Conservation (phyloP, 2,797 vertebrate species). For the Propithecus deckenii region DNA sequence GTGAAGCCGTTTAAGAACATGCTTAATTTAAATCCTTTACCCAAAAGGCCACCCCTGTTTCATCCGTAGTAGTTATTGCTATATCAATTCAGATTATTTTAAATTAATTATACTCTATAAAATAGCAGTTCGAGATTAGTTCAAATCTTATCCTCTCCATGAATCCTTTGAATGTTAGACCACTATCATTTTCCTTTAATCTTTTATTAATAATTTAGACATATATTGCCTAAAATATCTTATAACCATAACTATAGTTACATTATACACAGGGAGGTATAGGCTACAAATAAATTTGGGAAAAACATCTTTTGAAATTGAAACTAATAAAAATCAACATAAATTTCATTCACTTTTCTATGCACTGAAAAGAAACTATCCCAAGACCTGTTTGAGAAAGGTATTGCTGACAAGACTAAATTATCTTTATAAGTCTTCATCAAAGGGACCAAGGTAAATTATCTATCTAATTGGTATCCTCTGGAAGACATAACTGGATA, state of each 20-base stretch:
- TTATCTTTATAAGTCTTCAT: background rate
- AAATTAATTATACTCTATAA: background rate
- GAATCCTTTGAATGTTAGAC: background rate
- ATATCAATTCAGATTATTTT: background rate
- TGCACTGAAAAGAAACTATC: background rate
- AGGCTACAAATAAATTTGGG: background rate
- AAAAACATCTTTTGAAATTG: constrained; percentile 31
- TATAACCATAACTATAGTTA: background rate
- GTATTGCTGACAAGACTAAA: background rate
- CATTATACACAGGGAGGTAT: background rate
- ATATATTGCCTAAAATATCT: background rate
- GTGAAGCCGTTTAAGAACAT: background rate
- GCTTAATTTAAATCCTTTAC: constrained; percentile 13
- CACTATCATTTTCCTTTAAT: background rate
- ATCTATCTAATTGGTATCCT: background rate
- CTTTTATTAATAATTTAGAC: background rate
- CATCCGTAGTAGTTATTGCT: background rate
- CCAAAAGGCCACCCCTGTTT: background rate
- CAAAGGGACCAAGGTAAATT: constrained; percentile 1
- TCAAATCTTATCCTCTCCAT: background rate
- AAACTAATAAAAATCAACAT: constrained; percentile 1
- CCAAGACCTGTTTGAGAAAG: background rate
- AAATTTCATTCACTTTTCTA: constrained; percentile 19
- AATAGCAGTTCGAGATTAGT: background rate
- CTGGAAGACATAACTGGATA: background rate